Base-by-base conservation (phyloP, 2,888 invertebrate genomes). In the Tetheella fluctuosa region DNA sequence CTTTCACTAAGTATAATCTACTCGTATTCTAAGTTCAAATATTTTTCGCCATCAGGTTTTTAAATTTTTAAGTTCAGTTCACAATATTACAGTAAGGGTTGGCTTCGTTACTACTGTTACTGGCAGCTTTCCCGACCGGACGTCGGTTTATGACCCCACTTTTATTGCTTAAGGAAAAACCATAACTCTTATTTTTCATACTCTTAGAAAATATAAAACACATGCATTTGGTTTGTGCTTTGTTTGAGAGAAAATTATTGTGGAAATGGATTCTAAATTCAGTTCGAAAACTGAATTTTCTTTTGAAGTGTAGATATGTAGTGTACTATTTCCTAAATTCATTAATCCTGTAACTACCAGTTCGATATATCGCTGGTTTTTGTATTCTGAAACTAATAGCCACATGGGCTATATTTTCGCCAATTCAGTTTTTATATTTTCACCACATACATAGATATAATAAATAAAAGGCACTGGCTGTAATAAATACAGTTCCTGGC, bases 81-180 rank as follows among this genome's bases (percentile, higher is more conserved):
- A 17, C 28, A 17, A 61, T 58, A 66, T 62, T 59, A 62, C 23
- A 1, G 23, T 37, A 52, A 59, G 59, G 13, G 34, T 34, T 34
- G 34, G 59, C 54, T 59, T 59, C 42, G 54, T n/a, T 20, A 48
- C 48, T 20, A 48, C 48, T 48, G 20, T 76, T 76, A 73, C 83
- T 89, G 90, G 91, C 91, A 89, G 69, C 64, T 64, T 73, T 84
- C 87, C 90, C 89, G 79, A 80, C 88, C 88, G 90, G 91, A 90
- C 90, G 88, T 76, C 69, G 78, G 77, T 85, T 89, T 90, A 91
- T 86, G 85, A 84, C 84, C 83, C 79, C 74, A 79, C 76, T 86
- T 90, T 93, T 91, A 93, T 91, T 83, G 88, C 90, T 87, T 85
- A 78, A 81, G 86, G 89, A 88, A 88, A 90, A 88, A 86, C 87